A percentile compares a stretch with the other conserved stretches of the same genome.
These are phyloP conservation scores for Corynorhinus townsendii DNA, from an alignment of 2,113 vertebrate genomes.

Conservation along the genomic window DNA sequence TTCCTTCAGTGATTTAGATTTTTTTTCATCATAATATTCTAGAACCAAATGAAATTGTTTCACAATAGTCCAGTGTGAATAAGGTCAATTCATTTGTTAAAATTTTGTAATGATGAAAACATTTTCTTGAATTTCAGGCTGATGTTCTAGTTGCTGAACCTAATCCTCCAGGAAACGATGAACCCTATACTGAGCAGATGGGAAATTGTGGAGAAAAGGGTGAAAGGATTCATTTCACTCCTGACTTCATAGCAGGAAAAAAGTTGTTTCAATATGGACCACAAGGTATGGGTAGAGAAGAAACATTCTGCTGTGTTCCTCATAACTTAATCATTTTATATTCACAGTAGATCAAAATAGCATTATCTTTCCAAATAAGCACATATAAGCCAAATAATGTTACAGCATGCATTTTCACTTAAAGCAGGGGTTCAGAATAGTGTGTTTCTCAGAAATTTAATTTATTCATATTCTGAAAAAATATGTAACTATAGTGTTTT, in stretches of 20 bases:
- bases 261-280: slow-evolving; percentile 69
- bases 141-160: slow-evolving; percentile 75
- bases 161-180: slow-evolving; percentile 48
- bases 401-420: not conserved
- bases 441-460: not conserved
- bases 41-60: not conserved
- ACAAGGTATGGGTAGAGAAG: slow-evolving; percentile 36
- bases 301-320: not conserved
- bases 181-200: slow-evolving; percentile 78
- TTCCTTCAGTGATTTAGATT: not conserved
- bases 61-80: not conserved
- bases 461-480: not conserved
- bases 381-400: not conserved
- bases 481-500: not conserved
- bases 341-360: not conserved
- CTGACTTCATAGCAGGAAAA: slow-evolving; percentile 74
- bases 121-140: slow-evolving; percentile 72
- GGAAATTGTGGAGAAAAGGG: slow-evolving; percentile 76
- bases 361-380: not conserved
- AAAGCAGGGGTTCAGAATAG: not conserved
- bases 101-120: not conserved
- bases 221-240: slow-evolving; percentile 78
- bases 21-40: not conserved
- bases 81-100: not conserved
- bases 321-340: not conserved